Percentiles rank a stretch among this genome's conserved stretches.
These are phyloP conservation scores for Lamellibrachia columna DNA, from an alignment of 2,888 invertebrate species.

Conservation along the genomic window DNA sequence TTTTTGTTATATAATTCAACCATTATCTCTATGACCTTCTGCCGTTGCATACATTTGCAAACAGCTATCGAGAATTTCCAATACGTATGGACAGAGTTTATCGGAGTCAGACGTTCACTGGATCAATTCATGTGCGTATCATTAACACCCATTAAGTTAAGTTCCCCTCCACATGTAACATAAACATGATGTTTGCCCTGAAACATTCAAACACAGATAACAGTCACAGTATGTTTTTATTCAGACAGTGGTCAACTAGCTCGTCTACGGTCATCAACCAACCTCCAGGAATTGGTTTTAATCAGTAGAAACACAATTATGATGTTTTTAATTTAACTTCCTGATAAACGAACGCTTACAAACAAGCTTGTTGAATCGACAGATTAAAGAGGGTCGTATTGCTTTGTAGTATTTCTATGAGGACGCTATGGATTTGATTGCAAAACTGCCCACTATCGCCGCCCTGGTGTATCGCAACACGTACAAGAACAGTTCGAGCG, in stretches of 20 bases:
- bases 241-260: background rate
- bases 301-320: background rate
- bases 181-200: too few relatives aligned
- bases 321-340: slow-evolving; percentile 21
- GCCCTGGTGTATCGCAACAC: slow-evolving; percentile 93
- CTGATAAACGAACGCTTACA: background rate
- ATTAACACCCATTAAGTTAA: too few relatives aligned
- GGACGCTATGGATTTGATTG: slow-evolving; percentile 93
- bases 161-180: too few relatives aligned
- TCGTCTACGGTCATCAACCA: background rate
- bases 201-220: too few relatives aligned
- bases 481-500: slow-evolving; percentile 80
- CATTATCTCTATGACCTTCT: too few relatives aligned
- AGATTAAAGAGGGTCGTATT: slow-evolving; percentile 22
- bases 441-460: slow-evolving; percentile 91
- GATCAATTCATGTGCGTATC: too few relatives aligned
- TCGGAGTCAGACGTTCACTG: too few relatives aligned
- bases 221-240: background rate
- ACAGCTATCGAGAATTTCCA: too few relatives aligned
- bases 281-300: background rate
- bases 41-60: too few relatives aligned
- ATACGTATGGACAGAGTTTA: too few relatives aligned
- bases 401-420: slow-evolving; percentile 79
- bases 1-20: too few relatives aligned
- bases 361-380: background rate